phyloP scores from a whole-genome alignment of 2,797 vertebrate species.

The Poeciliopsis infans region DNA sequence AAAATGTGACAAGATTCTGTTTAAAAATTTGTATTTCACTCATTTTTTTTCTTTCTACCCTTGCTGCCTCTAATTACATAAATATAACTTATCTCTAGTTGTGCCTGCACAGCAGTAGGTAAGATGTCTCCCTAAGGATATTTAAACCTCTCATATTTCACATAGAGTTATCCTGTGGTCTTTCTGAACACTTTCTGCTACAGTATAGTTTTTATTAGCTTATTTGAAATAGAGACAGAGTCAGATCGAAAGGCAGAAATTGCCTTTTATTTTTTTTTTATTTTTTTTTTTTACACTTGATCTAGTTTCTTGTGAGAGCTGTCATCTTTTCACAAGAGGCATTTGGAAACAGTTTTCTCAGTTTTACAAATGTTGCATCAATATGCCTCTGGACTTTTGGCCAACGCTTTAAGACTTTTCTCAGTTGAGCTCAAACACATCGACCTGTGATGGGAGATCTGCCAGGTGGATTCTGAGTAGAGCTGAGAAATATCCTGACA shows the following conservation, averaged over 20 bases:
- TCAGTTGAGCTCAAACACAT: slow-evolving; percentile 62
- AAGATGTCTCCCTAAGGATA: neutral
- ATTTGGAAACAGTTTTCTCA: slow-evolving; percentile 34
- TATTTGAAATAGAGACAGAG: neutral
- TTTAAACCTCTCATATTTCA: neutral
- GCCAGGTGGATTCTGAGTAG: slow-evolving; percentile 70
- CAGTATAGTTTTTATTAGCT: neutral
- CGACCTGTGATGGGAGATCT: slow-evolving; percentile 65
- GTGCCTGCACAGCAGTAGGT: neutral
- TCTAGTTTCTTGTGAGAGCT: slow-evolving; percentile 11
- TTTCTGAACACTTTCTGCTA: neutral
- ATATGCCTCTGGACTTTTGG: slow-evolving; percentile 58
- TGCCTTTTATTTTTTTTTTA: neutral
- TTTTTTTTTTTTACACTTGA: neutral
- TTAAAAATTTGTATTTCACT: neutral
- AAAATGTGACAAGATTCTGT: neutral
- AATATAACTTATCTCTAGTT: neutral
- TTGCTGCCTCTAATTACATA: neutral
- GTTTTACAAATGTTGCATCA: slow-evolving; percentile 43
- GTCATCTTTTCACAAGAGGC: slow-evolving; percentile 22
- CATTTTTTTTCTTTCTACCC: neutral
- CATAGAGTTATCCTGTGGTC: neutral
- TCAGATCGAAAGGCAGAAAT: neutral
- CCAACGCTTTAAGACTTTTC: slow-evolving; percentile 58
- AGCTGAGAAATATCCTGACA: slow-evolving; percentile 78